phyloP scores from a whole-genome alignment of 2,888 invertebrate genomes.

The Rambutsinella grinnellia region DNA sequence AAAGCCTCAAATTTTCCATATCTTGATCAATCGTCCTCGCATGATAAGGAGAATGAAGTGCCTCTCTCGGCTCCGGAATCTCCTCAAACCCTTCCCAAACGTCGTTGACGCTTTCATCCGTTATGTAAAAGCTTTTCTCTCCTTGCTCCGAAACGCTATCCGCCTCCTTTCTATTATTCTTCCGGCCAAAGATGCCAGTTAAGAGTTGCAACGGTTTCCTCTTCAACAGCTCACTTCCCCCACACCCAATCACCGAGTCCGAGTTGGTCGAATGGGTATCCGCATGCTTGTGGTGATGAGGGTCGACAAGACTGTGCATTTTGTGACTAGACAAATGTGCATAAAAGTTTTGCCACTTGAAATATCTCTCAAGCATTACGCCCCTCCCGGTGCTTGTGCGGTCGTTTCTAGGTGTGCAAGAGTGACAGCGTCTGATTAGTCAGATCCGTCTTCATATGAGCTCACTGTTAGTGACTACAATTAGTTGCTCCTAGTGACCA shows the following conservation, averaged over 20 bases:
- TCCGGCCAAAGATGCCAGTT: conserved; percentile 61
- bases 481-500: too few relatives aligned
- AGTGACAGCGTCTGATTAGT: too few relatives aligned
- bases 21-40: conserved; percentile 75
- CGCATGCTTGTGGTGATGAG: conserved; percentile 23
- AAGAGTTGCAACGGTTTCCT: conserved; percentile 62
- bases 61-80: conserved; percentile 63
- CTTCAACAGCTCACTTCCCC: conserved; percentile 41
- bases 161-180: conserved; percentile 46
- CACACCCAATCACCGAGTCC: conserved; percentile 47
- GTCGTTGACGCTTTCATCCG: conserved; percentile 61
- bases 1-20: conserved; percentile 85
- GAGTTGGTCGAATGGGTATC: conserved; percentile 44
- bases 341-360: conserved; percentile 29
- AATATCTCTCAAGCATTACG: conserved; percentile 28
- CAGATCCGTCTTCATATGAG: too few relatives aligned
- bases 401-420: too few relatives aligned
- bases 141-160: conserved; percentile 38
- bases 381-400: too few relatives aligned
- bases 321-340: conserved; percentile 33
- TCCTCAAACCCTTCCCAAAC: conserved; percentile 53
- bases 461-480: too few relatives aligned
- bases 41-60: conserved; percentile 66
- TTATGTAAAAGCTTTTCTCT: conserved; percentile 55
- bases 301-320: conserved; percentile 37